Evolutionary conservation across 2,888 invertebrate species (phyloP).

Genomic region (Metacarcinus magister): DNA sequence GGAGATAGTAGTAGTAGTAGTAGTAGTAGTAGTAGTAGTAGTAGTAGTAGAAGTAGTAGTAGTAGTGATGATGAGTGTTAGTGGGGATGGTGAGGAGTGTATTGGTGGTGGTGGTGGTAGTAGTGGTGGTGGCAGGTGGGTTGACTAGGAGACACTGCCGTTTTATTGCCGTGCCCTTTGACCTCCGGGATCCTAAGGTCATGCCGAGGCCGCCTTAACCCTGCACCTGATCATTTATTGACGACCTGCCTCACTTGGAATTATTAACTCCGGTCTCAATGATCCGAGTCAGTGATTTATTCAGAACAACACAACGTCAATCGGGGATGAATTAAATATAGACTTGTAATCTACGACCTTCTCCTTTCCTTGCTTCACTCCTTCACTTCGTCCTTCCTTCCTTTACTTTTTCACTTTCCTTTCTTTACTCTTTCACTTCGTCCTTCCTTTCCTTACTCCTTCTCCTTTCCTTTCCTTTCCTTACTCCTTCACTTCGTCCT

Average conservation of each 20-base stretch:
- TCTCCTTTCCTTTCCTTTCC: too few relatives aligned
- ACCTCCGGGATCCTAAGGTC: not conserved
- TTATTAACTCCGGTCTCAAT: constrained; percentile 2
- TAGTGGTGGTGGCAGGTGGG: not conserved
- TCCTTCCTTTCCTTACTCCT: too few relatives aligned
- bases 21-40: not conserved
- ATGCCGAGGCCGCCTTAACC: not conserved
- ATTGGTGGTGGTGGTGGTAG: not conserved
- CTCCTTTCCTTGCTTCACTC: not conserved
- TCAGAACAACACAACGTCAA: not conserved
- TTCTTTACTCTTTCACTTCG: not conserved
- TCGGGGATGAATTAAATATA: not conserved
- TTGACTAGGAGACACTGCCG: not conserved
- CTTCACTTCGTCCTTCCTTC: not conserved
- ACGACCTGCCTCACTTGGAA: not conserved
- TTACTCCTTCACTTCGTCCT: too few relatives aligned
- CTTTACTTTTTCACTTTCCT: not conserved
- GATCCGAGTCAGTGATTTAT: not conserved
- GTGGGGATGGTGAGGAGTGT: not conserved
- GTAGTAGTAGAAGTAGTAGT: not conserved
- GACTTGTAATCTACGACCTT: constrained; percentile 26
- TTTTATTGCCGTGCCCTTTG: not conserved
- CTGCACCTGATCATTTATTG: constrained; percentile 12
- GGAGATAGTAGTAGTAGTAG: not conserved
- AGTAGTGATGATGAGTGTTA: not conserved